Percentiles rank a stretch among this genome's conserved stretches.
Conservation (phyloP, 2,113 vertebrate genomes). For the Colossoma macropomum region DNA sequence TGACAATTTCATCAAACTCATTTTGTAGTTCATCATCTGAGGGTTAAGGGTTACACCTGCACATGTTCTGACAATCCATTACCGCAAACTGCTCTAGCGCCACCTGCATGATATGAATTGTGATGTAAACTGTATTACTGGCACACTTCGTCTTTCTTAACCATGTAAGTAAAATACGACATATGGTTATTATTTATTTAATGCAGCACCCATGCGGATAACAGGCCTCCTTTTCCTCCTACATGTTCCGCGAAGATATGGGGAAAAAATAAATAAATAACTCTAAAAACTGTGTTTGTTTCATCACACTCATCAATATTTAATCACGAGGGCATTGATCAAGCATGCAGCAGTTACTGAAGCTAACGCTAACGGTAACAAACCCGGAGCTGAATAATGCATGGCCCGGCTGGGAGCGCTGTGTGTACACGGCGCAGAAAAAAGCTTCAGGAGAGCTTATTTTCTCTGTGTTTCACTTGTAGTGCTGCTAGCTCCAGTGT, state of each 20-base stretch:
- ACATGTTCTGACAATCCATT: no score
- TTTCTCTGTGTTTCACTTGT: neutral
- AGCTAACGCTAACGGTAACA: constrained; percentile 22
- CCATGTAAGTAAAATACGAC: neutral
- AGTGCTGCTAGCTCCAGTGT: neutral
- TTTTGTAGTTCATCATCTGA: no score
- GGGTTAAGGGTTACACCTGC: no score
- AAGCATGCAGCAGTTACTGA: constrained; percentile 4
- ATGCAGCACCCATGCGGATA: neutral
- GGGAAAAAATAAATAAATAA: neutral
- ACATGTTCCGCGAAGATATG: neutral
- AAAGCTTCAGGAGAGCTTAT: neutral
- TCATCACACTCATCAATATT: constrained; percentile 24
- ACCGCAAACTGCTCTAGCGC: no score
- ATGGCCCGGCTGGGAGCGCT: neutral
- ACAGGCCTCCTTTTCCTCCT: no score
- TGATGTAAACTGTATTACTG: no score
- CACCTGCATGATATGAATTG: no score
- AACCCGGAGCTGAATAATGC: neutral
- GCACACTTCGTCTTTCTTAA: no score
- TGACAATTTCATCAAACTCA: no score
- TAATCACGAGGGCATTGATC: constrained; percentile 6
- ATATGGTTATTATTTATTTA: no score
- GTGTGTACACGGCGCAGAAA: neutral
- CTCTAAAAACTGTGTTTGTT: constrained; percentile 1